phyloP scores from a whole-genome alignment of 2,888 invertebrate species.

The Papilio protenor region DNA sequence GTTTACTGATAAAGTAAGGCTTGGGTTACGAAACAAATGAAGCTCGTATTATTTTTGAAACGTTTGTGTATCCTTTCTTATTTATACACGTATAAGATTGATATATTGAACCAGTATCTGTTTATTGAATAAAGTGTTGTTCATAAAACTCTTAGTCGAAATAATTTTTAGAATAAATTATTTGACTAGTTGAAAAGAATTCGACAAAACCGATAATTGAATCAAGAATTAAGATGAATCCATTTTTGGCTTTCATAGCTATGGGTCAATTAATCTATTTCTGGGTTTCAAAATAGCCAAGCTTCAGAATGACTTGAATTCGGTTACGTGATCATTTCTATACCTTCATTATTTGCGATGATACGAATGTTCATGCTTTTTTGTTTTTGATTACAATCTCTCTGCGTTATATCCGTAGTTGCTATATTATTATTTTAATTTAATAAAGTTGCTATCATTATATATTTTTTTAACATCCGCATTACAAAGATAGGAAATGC shows the following conservation, averaged over 20 bases:
- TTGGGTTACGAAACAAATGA: neutral
- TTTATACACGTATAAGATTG: too few species aligned
- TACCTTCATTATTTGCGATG: conserved; percentile 80
- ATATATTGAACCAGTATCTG: too few species aligned
- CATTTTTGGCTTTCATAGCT: conserved; percentile 37
- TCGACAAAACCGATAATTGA: too few species aligned
- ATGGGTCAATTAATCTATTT: conserved; percentile 59
- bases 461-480: conserved; percentile 7
- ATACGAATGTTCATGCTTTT: conserved; percentile 71
- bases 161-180: too few species aligned
- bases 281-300: conserved; percentile 73
- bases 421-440: conserved; percentile 24
- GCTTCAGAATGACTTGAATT: conserved; percentile 59
- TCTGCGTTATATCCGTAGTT: conserved; percentile 13
- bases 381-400: conserved; percentile 56
- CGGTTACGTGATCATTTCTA: conserved; percentile 59
- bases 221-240: neutral
- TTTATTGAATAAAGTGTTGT: too few species aligned
- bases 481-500: neutral
- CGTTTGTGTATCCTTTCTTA: neutral
- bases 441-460: conserved; percentile 18
- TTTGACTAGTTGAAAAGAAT: too few species aligned
- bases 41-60: neutral
- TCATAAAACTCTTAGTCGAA: too few species aligned
- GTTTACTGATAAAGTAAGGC: neutral